A percentile compares a stretch with the other conserved stretches of the same genome.
Conservation (phyloP, 2,888 invertebrate genomes). For the Drosophila limbata region DNA sequence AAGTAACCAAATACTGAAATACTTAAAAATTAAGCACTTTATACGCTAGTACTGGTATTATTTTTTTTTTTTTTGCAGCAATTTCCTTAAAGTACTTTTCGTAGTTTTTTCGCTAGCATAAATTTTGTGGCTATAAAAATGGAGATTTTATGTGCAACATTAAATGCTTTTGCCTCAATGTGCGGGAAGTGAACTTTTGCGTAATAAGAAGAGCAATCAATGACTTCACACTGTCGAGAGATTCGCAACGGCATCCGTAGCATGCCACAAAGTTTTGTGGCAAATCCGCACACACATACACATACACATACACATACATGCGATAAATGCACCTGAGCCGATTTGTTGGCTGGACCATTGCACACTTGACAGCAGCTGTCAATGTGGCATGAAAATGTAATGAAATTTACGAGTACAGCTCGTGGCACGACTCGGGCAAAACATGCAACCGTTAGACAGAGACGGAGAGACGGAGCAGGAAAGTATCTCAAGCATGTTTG, state of each 20-base stretch:
- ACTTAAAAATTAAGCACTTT: not conserved
- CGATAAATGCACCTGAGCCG: conserved; percentile 47
- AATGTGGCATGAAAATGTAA: conserved; percentile 60
- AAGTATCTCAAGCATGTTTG: conserved; percentile 6
- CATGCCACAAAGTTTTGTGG: conserved; percentile 37
- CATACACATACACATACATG: conserved; percentile 3
- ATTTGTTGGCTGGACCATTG: conserved; percentile 24
- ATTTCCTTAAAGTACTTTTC: not conserved
- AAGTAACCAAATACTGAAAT: not conserved
- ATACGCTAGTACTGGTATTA: not conserved
- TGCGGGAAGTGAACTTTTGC: conserved; percentile 18
- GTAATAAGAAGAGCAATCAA: conserved; percentile 50
- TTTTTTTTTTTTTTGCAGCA: not conserved
- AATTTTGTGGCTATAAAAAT: not conserved
- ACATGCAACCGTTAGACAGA: not conserved
- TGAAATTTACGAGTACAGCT: conserved; percentile 40
- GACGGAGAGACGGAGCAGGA: not conserved
- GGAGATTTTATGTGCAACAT: not conserved
- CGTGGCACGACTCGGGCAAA: conserved; percentile 13
- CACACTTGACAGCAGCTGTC: conserved; percentile 57
- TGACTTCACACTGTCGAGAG: conserved; percentile 14
- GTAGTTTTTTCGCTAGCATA: not conserved
- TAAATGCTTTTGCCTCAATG: conserved; percentile 5
- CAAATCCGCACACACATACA: conserved; percentile 20
- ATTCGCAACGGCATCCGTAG: conserved; percentile 4